Base-by-base conservation (phyloP, 2,888 invertebrate species). In the Empis stercorea region DNA sequence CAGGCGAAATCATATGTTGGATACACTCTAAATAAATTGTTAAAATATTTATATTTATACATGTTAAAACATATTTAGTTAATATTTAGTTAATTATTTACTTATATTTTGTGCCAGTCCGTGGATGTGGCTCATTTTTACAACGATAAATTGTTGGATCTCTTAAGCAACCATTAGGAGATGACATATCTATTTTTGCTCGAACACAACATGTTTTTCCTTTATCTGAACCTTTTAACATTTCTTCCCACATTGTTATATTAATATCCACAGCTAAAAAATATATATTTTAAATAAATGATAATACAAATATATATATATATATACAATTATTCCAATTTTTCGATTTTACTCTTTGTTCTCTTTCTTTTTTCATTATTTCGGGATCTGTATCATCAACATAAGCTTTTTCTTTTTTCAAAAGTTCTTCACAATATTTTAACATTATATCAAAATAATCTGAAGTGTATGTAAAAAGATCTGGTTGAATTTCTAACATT, bases 1-100 rank as follows among this genome's bases (percentile, higher is more conserved):
- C 99, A 99, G 1, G 99, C 96, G 73, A 99, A 99, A 72, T 99
- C 99, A 63, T 99, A 99, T 0, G 99, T 99, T 17, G 99, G 99
- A 69, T 99, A 99, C 1, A 95, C 96, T 62, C 94, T 94, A 67
- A 16, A 70, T 68, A 53, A 54, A 56, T n/a, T 36, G 6, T 34
- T 39, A 46, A n/a, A 27, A 34, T 30, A 15, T 41, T 27, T 48
- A 39, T 47, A 48, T 34, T 14, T 3, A 5, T 20, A 14, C n/a
- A n/a, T n/a, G 15, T 23, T 15, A 37, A 36, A 20, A 10, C 5
- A 16, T 43, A 17, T 40, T 30, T 37, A 45, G 36, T 39, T 16
- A 27, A 14, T 17, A 44, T 3, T 30, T 27, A 40, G 30, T 37
- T 10, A 44, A 44, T 41, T 27, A 59, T 44, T 39, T 23, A 17